A percentile compares a stretch with the other conserved stretches of the same genome.
Evolutionary conservation across 1,140 invertebrate species (phyloP).

Genomic region (Drosophila sturtevanti): DNA sequence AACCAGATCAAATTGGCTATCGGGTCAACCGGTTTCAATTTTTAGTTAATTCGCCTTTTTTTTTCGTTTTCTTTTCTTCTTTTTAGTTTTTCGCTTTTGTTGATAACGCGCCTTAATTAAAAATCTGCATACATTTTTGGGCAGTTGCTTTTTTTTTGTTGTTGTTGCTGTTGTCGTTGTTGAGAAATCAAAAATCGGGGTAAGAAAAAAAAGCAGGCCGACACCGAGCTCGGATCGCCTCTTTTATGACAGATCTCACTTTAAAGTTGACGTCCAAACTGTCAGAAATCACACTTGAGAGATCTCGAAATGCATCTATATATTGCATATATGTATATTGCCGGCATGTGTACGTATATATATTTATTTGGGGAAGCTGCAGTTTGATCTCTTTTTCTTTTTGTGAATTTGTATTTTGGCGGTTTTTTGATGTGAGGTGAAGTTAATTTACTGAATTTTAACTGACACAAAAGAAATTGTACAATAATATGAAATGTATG

Average conservation of each 20-base stretch:
- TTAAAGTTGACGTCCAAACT: slow-evolving; percentile 73
- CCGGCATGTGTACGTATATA: background rate
- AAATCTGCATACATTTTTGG: slow-evolving; percentile 80
- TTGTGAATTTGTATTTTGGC: slow-evolving; percentile 49
- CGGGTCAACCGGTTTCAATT: slow-evolving; percentile 61
- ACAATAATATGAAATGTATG: slow-evolving; percentile 41
- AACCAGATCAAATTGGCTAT: slow-evolving; percentile 70
- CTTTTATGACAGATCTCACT: slow-evolving; percentile 80
- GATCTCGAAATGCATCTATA: slow-evolving; percentile 5
- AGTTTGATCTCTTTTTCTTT: slow-evolving; percentile 33
- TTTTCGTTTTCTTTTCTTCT: slow-evolving; percentile 24
- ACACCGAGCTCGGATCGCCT: slow-evolving; percentile 32
- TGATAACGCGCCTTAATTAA: slow-evolving; percentile 77
- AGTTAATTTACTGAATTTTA: slow-evolving; percentile 69
- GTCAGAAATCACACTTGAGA: slow-evolving; percentile 75
- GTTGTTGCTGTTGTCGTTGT: slow-evolving; percentile 37
- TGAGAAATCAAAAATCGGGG: slow-evolving; percentile 62
- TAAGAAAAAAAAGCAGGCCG: slow-evolving; percentile 54
- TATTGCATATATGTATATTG: background rate
- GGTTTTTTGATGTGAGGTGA: slow-evolving; percentile 73
- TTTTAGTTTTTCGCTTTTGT: slow-evolving; percentile 38
- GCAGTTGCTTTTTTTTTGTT: slow-evolving; percentile 43
- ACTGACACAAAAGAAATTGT: slow-evolving; percentile 60
- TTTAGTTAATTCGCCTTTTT: slow-evolving; percentile 16
- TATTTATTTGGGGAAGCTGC: slow-evolving; percentile 43